These are phyloP conservation scores for Sinocyclocheilus rhinocerous DNA, from an alignment of 2,113 vertebrate genomes.

Conservation along the genomic window DNA sequence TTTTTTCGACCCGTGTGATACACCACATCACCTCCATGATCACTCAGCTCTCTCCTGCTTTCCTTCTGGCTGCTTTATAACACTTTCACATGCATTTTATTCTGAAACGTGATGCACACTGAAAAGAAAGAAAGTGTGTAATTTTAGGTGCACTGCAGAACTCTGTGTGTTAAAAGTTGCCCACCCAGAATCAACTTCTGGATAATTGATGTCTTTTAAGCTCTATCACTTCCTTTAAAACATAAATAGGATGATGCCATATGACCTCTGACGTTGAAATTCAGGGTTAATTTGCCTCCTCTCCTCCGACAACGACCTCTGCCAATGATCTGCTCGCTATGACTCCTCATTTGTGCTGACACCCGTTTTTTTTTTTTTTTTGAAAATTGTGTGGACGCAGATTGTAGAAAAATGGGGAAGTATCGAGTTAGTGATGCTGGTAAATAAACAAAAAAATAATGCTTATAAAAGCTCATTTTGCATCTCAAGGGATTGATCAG, in stretches of 20 bases:
- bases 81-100: neutral
- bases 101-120: neutral
- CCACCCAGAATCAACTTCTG: neutral
- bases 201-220: neutral
- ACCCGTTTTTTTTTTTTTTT: neutral
- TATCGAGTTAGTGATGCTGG: too few relatives aligned
- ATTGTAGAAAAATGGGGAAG: too few relatives aligned
- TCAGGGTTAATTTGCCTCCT: neutral
- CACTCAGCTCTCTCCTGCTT: neutral
- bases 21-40: conserved; percentile 1
- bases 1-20: neutral
- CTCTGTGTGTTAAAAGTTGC: neutral
- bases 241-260: neutral
- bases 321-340: neutral
- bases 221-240: neutral
- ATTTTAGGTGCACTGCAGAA: neutral
- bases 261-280: neutral
- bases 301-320: neutral
- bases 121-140: neutral
- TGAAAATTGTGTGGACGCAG: too few relatives aligned
- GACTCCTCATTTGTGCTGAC: neutral
- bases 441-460: too few relatives aligned
- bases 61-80: neutral
- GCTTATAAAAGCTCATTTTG: too few relatives aligned
- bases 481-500: too few relatives aligned